Conservation (phyloP, 2,797 vertebrate genomes). For the Rhinella marina region DNA sequence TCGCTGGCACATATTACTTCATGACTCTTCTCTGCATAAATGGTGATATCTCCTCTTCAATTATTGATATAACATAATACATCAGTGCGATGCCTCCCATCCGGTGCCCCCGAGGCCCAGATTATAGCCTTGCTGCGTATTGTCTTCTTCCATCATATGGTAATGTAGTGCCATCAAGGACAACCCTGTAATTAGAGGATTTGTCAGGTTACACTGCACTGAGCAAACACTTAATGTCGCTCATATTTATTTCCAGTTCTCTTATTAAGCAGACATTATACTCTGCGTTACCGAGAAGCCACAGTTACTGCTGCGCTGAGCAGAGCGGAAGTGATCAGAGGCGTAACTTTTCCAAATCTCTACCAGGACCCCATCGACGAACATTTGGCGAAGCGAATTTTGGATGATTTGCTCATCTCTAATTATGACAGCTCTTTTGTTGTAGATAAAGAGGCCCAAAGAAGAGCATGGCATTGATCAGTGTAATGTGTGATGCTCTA, state of each 20-base stretch:
- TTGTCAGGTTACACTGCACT: conserved; percentile 3
- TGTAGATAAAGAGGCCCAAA: too few species aligned
- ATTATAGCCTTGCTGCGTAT: conserved; percentile 1
- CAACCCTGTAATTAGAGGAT: background rate
- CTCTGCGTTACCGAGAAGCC: background rate
- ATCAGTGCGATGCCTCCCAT: background rate
- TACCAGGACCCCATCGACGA: too few species aligned
- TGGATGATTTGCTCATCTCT: too few species aligned
- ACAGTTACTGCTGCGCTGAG: too few species aligned
- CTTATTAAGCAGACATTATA: background rate
- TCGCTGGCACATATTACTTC: background rate
- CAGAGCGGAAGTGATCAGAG: too few species aligned
- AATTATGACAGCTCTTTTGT: too few species aligned
- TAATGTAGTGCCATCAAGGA: background rate
- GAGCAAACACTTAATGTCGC: conserved; percentile 6
- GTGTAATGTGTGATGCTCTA: too few species aligned
- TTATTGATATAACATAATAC: background rate
- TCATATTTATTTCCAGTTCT: background rate
- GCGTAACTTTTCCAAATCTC: too few species aligned
- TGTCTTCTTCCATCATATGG: conserved; percentile 7
- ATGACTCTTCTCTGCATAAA: background rate
- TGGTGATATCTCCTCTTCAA: background rate
- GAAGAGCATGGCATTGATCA: too few species aligned
- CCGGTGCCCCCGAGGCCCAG: background rate
- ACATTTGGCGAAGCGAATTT: too few species aligned